Evolutionary conservation across 23 tunicate species (phyloP), one percentile per base, ranked within the genome.

Genomic region (Ciona savignyi): DNA sequence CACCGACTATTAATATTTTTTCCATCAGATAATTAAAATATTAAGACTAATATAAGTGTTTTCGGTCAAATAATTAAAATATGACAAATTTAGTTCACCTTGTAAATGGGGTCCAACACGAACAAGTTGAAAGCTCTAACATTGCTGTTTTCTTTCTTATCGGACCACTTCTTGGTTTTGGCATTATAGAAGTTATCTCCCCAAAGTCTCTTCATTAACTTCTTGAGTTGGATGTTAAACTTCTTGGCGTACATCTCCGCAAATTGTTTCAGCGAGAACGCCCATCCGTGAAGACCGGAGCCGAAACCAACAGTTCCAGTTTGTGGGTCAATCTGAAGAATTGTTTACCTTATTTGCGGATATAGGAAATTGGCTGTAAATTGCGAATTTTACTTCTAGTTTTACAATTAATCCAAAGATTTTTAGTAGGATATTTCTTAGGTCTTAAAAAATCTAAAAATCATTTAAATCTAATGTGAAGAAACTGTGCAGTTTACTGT

Each of bases 211-310:
- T 81, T 81, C 98, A 93, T 93, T 72, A 93, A 34, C 75, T 93
- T 93, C 2, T 86, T 65, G 11, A 81, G 75, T 72, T 71, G 80
- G 28, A 86, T 78, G 22, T 68, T 68, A 63, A 93, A 93, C 64
- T 93, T 93, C 26, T 51, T 70, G 0, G 98, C 76, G 72, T 93
- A 93, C 98, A 85, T 93, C 63, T 86, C 93, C 33, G 98, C 93
- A 78, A 93, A 93, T 67, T 93, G 98, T 48, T 93, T 93, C 29
- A 93, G 80, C 3, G 98, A 85, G 69, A 93, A 93, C 20, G 98
- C 98, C 98, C 98, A 93, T 4, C 98, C 98, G 64, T 93, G 98
- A 31, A 93, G 80, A 19, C 98, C 98, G 31, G 98, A 93, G 2
- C 98, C 98, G 70, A 93, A 93, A 51, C 98, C 98, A 74, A 93